phyloP scores from a whole-genome alignment of 2,113 vertebrate genomes.

The Antechinus flavipes region DNA sequence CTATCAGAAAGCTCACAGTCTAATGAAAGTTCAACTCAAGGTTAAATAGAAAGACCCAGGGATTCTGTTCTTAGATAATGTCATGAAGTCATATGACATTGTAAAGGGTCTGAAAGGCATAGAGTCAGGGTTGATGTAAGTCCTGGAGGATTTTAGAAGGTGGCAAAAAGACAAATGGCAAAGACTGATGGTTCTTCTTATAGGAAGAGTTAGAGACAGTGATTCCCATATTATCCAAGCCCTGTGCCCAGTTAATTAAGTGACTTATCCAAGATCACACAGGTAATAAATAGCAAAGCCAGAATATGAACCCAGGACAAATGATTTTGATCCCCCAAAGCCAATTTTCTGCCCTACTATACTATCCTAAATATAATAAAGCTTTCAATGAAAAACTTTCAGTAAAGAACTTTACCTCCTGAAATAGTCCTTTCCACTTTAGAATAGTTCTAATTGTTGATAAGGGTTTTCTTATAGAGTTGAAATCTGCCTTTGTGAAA shows the following conservation, averaged over 20 bases:
- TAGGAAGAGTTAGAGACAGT: background rate
- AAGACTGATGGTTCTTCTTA: background rate
- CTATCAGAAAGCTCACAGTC: background rate
- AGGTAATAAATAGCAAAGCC: background rate
- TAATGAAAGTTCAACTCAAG: background rate
- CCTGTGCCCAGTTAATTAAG: background rate
- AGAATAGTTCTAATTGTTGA: background rate
- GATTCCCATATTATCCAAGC: background rate
- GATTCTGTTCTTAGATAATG: background rate
- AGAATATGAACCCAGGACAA: background rate
- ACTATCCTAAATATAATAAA: background rate
- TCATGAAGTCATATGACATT: background rate
- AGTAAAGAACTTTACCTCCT: background rate
- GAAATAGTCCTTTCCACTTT: background rate
- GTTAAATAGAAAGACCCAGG: background rate
- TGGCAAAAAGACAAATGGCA: background rate
- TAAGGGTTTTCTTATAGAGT: background rate
- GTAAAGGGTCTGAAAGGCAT: background rate
- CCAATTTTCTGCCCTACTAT: background rate
- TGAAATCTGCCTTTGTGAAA: background rate
- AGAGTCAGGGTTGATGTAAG: background rate
- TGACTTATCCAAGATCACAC: background rate
- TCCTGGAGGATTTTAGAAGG: background rate
- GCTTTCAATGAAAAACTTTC: background rate
- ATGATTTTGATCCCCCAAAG: background rate